phyloP scores from a whole-genome alignment of 2,797 vertebrate genomes.

The Monodelphis domestica region DNA sequence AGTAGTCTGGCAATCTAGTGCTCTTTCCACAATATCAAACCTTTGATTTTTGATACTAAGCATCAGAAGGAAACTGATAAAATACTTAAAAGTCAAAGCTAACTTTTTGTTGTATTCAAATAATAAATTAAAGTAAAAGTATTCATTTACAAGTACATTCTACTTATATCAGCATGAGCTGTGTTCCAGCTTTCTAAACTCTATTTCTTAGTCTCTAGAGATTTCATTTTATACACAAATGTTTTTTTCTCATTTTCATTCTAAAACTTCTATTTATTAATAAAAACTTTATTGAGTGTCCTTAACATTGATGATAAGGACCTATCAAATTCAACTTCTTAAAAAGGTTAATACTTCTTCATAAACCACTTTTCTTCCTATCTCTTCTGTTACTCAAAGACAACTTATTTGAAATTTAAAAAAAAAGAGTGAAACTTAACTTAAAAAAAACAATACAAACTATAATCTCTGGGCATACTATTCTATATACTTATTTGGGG shows the following conservation, averaged over 20 bases:
- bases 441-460: slow-evolving; percentile 4
- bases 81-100: slow-evolving; percentile 17
- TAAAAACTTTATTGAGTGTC: neutral
- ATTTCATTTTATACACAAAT: slow-evolving; percentile 9
- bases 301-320: slow-evolving; percentile 3
- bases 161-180: neutral
- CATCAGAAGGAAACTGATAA: neutral
- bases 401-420: slow-evolving; percentile 17
- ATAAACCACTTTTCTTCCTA: neutral
- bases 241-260: neutral
- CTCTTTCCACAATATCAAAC: neutral
- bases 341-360: slow-evolving; percentile 25
- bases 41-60: neutral
- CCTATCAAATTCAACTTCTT: slow-evolving; percentile 47
- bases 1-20: neutral
- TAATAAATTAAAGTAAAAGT: slow-evolving; percentile 24
- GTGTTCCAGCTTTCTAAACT: slow-evolving; percentile 4
- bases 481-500: slow-evolving; percentile 9
- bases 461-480: neutral
- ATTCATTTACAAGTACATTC: neutral
- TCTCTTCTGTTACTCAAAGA: slow-evolving; percentile 15
- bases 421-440: neutral
- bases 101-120: slow-evolving; percentile 33
- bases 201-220: slow-evolving; percentile 24
- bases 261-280: slow-evolving; percentile 24